These are phyloP conservation scores for Ridgeia piscesae DNA, from an alignment of 1,140 invertebrate species.

Conservation along the genomic window DNA sequence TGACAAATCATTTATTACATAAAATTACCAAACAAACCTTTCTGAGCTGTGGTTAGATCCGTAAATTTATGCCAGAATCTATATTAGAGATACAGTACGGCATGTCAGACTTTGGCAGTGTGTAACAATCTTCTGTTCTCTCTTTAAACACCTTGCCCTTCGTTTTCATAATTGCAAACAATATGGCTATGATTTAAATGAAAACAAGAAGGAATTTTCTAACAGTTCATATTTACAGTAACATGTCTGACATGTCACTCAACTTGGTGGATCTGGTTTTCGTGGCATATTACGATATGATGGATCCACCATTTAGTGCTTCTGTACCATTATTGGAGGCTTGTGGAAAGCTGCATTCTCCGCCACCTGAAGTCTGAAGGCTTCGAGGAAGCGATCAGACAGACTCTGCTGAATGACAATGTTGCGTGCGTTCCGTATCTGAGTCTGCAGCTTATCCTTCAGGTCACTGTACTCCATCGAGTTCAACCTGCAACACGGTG, in stretches of 20 bases:
- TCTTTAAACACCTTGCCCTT: too few species aligned
- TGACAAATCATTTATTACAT: neutral
- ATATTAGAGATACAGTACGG: too few species aligned
- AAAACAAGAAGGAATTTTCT: too few species aligned
- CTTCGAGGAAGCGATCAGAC: constrained; percentile 80
- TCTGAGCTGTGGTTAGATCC: neutral
- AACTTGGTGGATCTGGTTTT: too few species aligned
- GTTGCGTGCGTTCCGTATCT: constrained; percentile 74
- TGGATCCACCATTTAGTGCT: neutral
- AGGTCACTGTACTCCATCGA: constrained; percentile 77
- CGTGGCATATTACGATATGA: too few species aligned
- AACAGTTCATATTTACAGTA: too few species aligned
- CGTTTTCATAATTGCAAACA: too few species aligned
- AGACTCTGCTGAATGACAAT: constrained; percentile 78
- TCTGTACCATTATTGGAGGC: constrained; percentile 66
- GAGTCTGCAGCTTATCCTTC: constrained; percentile 72
- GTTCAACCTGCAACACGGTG: constrained; percentile 65
- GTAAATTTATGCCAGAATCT: too few species aligned
- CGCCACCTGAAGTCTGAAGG: constrained; percentile 75
- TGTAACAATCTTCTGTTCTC: too few species aligned
- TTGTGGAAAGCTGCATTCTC: constrained; percentile 70
- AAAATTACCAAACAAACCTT: neutral
- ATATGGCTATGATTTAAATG: too few species aligned
- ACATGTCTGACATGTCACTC: too few species aligned
- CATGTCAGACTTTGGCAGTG: too few species aligned